Conservation (phyloP, 92 coral and sea anemone species). For the Ricordea florida region DNA sequence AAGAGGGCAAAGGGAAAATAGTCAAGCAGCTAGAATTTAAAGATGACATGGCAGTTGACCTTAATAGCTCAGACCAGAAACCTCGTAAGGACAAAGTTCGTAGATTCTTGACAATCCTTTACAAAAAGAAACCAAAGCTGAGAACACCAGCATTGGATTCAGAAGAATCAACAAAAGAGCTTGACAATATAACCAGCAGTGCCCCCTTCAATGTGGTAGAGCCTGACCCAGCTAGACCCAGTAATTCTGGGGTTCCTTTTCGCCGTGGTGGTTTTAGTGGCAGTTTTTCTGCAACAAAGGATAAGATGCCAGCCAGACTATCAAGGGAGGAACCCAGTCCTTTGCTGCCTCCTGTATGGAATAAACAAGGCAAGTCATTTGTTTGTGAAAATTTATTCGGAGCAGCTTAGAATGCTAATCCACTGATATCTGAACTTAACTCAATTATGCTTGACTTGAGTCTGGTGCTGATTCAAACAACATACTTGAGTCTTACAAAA, state of each 20-base stretch:
- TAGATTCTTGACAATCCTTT: conserved; percentile 72
- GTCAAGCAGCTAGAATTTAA: conserved; percentile 66
- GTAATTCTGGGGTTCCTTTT: conserved; percentile 29
- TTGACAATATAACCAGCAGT: not conserved
- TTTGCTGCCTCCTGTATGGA: not conserved
- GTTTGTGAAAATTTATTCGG: not conserved
- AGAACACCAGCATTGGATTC: conserved; percentile 15
- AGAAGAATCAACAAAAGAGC: conserved; percentile 20
- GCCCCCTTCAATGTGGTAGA: not conserved
- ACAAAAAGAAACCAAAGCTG: conserved; percentile 64
- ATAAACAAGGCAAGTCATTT: conserved; percentile 18
- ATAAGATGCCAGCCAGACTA: not conserved
- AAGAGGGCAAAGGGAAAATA: not conserved
- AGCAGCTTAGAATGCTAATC: too few relatives aligned
- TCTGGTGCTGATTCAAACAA: too few relatives aligned
- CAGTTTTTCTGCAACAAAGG: conserved; percentile 37
- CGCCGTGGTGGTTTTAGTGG: conserved; percentile 69
- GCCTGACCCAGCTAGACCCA: conserved; percentile 4
- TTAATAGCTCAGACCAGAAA: conserved; percentile 33
- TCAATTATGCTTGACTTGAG: too few relatives aligned
- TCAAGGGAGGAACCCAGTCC: not conserved
- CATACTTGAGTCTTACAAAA: too few relatives aligned
- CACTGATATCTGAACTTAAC: too few relatives aligned
- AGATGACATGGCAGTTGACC: conserved; percentile 76
- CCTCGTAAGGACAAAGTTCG: conserved; percentile 70